phyloP scores from a whole-genome alignment of 2,888 invertebrate genomes.

The Athrips mouffetella region DNA sequence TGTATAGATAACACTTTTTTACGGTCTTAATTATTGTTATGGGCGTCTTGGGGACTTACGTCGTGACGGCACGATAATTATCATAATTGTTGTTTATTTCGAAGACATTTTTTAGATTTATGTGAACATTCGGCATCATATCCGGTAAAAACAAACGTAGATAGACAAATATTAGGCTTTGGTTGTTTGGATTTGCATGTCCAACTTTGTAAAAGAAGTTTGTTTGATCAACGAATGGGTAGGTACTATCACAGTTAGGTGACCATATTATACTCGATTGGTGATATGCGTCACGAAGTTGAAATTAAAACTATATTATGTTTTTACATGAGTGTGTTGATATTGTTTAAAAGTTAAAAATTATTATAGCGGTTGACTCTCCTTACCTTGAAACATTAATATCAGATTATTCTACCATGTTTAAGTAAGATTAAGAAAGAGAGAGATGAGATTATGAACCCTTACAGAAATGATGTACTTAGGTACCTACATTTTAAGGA shows the following conservation, averaged over 20 bases:
- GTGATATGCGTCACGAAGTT: neutral
- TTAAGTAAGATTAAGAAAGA: too few species aligned
- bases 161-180: conserved; percentile 21
- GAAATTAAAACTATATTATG: too few species aligned
- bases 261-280: neutral
- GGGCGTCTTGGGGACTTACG: conserved; percentile 48
- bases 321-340: too few species aligned
- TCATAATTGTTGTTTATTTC: conserved; percentile 64
- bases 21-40: conserved; percentile 68
- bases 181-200: neutral
- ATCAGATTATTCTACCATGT: too few species aligned
- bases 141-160: conserved; percentile 27
- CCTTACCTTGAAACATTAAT: too few species aligned
- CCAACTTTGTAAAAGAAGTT: too few species aligned
- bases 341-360: too few species aligned
- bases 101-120: conserved; percentile 42
- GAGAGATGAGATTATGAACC: too few species aligned
- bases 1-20: conserved; percentile 61
- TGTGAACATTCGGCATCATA: conserved; percentile 28
- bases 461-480: too few species aligned
- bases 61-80: conserved; percentile 63
- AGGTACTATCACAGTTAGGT: neutral
- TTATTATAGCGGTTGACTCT: too few species aligned
- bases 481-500: conserved; percentile 4
- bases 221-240: too few species aligned